A percentile compares a stretch with the other conserved stretches of the same genome.
These are phyloP conservation scores for Periophthalmus magnuspinnatus DNA, from an alignment of 2,797 vertebrate genomes.

Conservation along the genomic window DNA sequence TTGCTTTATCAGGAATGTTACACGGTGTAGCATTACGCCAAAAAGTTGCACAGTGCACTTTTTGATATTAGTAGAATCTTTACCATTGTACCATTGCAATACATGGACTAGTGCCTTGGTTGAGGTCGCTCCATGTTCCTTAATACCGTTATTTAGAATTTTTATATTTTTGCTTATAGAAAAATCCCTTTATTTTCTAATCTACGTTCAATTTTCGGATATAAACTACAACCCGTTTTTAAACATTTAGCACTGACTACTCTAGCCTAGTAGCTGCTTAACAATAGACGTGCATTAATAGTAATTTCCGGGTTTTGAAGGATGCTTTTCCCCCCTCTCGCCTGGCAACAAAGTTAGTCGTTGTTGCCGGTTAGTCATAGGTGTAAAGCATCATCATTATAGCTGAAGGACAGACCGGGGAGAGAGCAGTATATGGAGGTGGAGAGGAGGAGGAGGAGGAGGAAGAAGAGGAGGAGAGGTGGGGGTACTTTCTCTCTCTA, in stretches of 20 bases:
- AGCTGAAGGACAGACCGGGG: slow-evolving; percentile 46
- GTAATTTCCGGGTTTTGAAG: slow-evolving; percentile 15
- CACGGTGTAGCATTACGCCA: neutral
- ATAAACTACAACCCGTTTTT: neutral
- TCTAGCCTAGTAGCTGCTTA: slow-evolving; percentile 19
- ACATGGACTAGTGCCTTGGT: neutral
- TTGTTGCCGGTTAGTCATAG: slow-evolving; percentile 38
- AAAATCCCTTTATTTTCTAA: neutral
- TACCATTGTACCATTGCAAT: neutral
- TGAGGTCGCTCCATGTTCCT: neutral
- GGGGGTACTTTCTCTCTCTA: slow-evolving; percentile 5
- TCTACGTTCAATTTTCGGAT: neutral
- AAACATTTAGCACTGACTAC: slow-evolving; percentile 20
- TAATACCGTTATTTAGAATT: neutral
- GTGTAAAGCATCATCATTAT: slow-evolving; percentile 24
- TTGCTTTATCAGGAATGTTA: neutral
- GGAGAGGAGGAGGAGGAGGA: neutral
- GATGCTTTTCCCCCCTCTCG: slow-evolving; percentile 21
- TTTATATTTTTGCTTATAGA: no score
- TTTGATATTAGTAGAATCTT: neutral
- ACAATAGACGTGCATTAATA: slow-evolving; percentile 11
- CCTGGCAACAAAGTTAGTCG: slow-evolving; percentile 31
- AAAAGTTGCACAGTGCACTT: neutral
- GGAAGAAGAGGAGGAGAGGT: neutral
- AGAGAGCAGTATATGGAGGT: neutral